Evolutionary conservation across 2,113 vertebrate species (phyloP).

Genomic region (Tinamus guttatus): DNA sequence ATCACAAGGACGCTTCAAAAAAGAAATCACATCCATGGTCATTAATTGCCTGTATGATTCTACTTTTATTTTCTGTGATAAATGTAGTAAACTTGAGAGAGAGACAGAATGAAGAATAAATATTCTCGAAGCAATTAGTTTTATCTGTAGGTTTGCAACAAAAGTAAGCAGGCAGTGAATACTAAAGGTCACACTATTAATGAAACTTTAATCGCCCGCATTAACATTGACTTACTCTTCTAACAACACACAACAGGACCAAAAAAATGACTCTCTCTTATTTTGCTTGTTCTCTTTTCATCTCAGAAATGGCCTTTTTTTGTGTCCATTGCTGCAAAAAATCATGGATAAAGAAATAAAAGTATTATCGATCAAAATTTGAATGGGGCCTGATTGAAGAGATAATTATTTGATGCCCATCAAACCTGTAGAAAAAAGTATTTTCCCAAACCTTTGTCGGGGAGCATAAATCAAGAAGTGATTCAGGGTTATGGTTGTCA

Average conservation of each 20-base stretch:
- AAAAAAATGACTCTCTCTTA: not conserved
- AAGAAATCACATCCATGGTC: not conserved
- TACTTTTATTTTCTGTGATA: not conserved
- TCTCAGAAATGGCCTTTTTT: not conserved
- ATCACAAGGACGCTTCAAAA: not conserved
- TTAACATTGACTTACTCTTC: not conserved
- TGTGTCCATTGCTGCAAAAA: not conserved
- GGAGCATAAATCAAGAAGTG: conserved; percentile 13
- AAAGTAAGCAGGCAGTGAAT: not conserved
- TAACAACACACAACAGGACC: not conserved
- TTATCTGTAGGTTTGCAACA: not conserved
- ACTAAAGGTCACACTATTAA: not conserved
- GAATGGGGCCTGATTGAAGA: not conserved
- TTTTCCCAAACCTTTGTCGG: conserved; percentile 2
- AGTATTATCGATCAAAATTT: not conserved
- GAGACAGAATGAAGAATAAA: not conserved
- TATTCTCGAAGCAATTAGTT: not conserved
- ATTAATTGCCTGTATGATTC: not conserved
- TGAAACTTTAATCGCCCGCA: not conserved
- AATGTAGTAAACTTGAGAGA: not conserved
- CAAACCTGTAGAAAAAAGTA: conserved; percentile 26
- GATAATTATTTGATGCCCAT: not conserved
- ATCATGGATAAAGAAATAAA: not conserved
- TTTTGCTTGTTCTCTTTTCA: not conserved
- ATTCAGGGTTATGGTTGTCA: not conserved